Evolutionary conservation across 2,797 vertebrate genomes (phyloP), one percentile per base, ranked within the genome.

Genomic region (Pteronotus mesoamericanus): DNA sequence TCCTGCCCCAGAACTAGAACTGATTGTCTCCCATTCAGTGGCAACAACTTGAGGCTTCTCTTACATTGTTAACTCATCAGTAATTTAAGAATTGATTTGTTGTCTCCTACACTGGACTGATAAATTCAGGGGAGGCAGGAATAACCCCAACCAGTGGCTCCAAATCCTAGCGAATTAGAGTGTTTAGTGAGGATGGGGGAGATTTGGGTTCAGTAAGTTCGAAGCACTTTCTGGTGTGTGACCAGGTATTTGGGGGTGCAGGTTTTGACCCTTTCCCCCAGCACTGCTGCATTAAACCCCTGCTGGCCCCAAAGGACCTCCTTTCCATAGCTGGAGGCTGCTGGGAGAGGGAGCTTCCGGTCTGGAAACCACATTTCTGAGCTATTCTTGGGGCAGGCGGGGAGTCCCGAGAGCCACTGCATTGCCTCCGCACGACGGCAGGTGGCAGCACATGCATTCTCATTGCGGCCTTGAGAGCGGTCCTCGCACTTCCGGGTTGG

Each of bases 391-490:
- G 26, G 7, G 7, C 3, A 0, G 11, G 12, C 2, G 0, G 66
- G 55, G 7, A 21, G 42, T 37, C 4, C 0, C 9, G 1, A 88
- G 89, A 71, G 59, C 9, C 16, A 0, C 37, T 86, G 89, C 78
- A 92, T 39, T 95, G 11, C 68, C 39, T 42, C 6, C 0, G 0
- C 0, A 1, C 0, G 37, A 61, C 91, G 7, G n/a, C 68, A 97
- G 97, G 46, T 92, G 96, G 91, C 93, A 97, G 96, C 79, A 93
- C 94, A 85, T 18, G 16, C 78, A 55, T 86, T 79, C n/a, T 26
- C 51, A 69, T 42, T 39, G 74, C 84, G 34, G 42, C 10, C 53
- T 12, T 32, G 5, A 72, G 46, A 19, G 29, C 26, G 2, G 2
- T 26, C 71, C 1, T 0, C 0, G 18, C 32, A 1, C 18, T 37